Evolutionary conservation across 2,888 invertebrate genomes (phyloP), one percentile per base, ranked within the genome.

Genomic region (Lepidocyrtoides sp.): DNA sequence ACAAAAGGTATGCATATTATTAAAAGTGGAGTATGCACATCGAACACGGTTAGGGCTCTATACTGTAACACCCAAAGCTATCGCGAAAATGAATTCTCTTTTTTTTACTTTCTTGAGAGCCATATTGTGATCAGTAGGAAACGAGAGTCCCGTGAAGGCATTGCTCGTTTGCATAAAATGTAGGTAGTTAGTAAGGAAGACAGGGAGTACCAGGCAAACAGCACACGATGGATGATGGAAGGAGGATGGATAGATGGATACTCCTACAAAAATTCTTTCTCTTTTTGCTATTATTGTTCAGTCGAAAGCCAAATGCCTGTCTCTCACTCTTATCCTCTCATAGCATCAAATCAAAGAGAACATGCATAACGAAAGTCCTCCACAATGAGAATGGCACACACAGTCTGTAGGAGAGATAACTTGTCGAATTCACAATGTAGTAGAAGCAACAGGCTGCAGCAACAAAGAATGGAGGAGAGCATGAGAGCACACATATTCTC

Each of bases 381-480:
- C 72, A 72, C 44, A 72, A 41, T 41, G 72, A 44, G 20, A 69
- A 72, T 72, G 72, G 72, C 72, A 48, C 44, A 20, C 10, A 44
- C 14, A 44, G 20, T 14, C 14, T 36, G 29, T 17, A 69, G 44
- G 44, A 44, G 17, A 32, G 44, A 41, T 36, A 72, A 72, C 72
- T 72, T 72, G 72, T 72, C 72, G 72, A 72, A 72, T 72, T 72
- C 23, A 72, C 72, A 72, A 72, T 44, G 44, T 23, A 72, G 44
- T 23, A 60, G 82, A 82, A 82, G 82, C 82, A 82, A 82, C 82
- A 82, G 82, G 82, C 82, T 82, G 23, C 48, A 29, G 72, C 66
- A 69, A 29, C 12, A 29, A 63, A 36, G 36, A 36, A 36, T 36
- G 7, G 3, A 20, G 8, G 29, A 60, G 23, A 36, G 2, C 72